Base-by-base conservation (phyloP, 2,113 vertebrate genomes). In the Platycercus adscitus region DNA sequence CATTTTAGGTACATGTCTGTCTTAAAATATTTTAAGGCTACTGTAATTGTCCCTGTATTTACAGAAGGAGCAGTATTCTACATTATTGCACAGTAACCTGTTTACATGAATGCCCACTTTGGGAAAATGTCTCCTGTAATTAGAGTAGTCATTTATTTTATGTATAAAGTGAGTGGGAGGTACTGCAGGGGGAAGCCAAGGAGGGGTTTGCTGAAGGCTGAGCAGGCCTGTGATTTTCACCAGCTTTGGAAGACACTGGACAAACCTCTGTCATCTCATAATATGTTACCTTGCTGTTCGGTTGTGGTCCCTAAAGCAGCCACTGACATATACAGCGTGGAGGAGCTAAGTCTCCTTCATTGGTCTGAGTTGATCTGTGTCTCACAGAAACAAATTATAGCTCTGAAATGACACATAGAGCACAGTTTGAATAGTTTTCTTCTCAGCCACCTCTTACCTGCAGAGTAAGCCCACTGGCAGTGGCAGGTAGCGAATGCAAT, bases 281-380 rank as follows among this genome's bases (percentile, higher is more conserved):
- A 1, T 16, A 4, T 23, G 6, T 37, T 37, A 10, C 19, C 47
- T 60, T 63, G 43, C 63, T 47, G 33, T 50, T 69, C 0, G 0
- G 8, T 46, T 16, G 1, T 37, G 23, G 46, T 79, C 47, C 65
- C 39, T 72, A 50, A 60, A 53, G 35, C 64, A 86, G 33, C 39
- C 68, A 50, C 26, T 0, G 0, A 23, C 13, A 52, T 11, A 63
- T 31, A 56, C 20, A 55, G 11, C 10, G 47, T 10, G 5, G 47
- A 70, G 68, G 35, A 80, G 25, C 56, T 7, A 4, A 23, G 33
- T 17, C 33, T 63, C 52, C 39, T 55, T 46, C 39, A 4, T 25
- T 64, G 39, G 9, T 61, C 31, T 2, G 0, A 55, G 18, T 25
- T 50, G 70, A 47, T 83, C 28, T 26, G 0, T 43, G 26, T 43